Percentiles rank a stretch among this genome's conserved stretches.
These are phyloP conservation scores for Cheilosia grossa DNA, from an alignment of 2,888 invertebrate genomes.

Conservation along the genomic window DNA sequence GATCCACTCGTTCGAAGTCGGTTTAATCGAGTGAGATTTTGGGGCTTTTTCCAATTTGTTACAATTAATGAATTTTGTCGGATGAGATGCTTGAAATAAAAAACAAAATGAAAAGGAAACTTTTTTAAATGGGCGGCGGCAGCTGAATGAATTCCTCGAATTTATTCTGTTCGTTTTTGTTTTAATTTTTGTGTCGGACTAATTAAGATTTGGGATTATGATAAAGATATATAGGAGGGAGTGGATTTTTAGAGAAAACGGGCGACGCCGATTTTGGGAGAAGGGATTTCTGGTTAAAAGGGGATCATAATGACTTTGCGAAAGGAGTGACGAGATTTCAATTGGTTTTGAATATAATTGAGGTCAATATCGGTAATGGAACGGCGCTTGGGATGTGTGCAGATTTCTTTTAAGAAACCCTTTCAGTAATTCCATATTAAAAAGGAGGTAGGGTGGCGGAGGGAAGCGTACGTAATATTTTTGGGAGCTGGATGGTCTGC, in stretches of 20 bases:
- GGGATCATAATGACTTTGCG: constrained; percentile 5
- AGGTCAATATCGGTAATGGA: no score
- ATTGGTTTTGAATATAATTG: not conserved
- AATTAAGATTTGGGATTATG: constrained; percentile 63
- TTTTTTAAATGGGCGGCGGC: constrained; percentile 35
- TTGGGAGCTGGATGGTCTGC: no score
- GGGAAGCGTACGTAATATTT: no score
- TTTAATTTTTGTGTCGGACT: constrained; percentile 31
- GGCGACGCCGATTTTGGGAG: not conserved
- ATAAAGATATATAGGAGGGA: constrained; percentile 16
- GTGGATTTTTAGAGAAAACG: constrained; percentile 1
- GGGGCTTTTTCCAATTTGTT: constrained; percentile 35
- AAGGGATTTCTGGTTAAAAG: constrained; percentile 14
- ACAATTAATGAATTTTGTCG: constrained; percentile 54
- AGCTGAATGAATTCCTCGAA: constrained; percentile 11
- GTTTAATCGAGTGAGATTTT: constrained; percentile 54
- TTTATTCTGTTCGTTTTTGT: not conserved
- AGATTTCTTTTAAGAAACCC: no score
- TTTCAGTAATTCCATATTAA: no score
- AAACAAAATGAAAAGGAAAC: not conserved
- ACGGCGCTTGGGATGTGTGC: no score
- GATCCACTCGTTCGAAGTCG: not conserved
- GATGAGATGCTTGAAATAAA: not conserved
- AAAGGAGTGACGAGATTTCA: not conserved
- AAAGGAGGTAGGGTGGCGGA: no score